Percentiles rank a stretch among this genome's conserved stretches.
These are phyloP conservation scores for Drosophila nr. fundita DNA, from an alignment of 2,888 invertebrate genomes.

Conservation along the genomic window DNA sequence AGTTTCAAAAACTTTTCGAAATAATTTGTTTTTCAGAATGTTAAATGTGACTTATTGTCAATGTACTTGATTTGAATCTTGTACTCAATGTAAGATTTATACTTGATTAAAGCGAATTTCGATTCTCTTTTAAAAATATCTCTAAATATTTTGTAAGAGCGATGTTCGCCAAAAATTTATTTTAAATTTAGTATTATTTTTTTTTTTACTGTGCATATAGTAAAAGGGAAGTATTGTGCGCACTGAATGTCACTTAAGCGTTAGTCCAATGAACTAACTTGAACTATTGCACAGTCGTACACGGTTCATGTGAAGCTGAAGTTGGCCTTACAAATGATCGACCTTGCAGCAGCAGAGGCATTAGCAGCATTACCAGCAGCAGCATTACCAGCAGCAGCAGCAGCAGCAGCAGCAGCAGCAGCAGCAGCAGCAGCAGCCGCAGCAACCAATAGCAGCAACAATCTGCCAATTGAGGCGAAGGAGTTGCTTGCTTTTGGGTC, in stretches of 20 bases:
- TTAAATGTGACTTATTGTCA: background rate
- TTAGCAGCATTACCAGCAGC: too few species aligned
- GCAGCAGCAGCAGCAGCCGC: conserved; percentile 11
- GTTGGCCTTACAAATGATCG: conserved; percentile 66
- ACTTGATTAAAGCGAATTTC: too few species aligned
- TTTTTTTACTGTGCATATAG: background rate
- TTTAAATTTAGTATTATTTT: background rate
- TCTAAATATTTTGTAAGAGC: too few species aligned
- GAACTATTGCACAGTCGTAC: conserved; percentile 25
- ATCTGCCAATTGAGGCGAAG: conserved; percentile 51
- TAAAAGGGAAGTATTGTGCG: background rate
- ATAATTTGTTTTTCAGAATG: background rate
- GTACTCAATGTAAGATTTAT: background rate
- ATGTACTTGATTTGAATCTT: background rate
- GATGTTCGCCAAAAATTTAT: too few species aligned
- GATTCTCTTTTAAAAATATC: background rate
- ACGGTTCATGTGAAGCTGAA: conserved; percentile 21
- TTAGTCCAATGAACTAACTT: conserved; percentile 39
- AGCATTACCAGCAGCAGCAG: too few species aligned
- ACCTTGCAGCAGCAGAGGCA: conserved; percentile 56
- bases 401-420: conserved; percentile 21
- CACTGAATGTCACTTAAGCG: conserved; percentile 24
- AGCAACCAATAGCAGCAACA: conserved; percentile 20
- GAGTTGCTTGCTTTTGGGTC: conserved; percentile 24
- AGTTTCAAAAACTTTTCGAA: background rate